Evolutionary conservation across 1,140 invertebrate genomes (phyloP).

Genomic region (Trinorchestia longiramus): DNA sequence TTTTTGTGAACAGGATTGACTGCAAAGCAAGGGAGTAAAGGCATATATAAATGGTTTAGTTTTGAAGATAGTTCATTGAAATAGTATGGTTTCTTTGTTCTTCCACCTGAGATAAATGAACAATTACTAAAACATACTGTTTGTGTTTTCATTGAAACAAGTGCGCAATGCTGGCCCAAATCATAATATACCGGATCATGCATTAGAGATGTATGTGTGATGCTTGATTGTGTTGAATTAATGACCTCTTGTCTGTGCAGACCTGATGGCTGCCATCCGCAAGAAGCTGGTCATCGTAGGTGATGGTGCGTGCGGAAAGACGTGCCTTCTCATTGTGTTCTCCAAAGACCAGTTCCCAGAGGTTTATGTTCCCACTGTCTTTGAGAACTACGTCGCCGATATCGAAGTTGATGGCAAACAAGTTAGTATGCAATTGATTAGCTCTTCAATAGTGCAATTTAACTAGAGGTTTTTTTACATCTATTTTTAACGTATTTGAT

Average conservation of each 20-base stretch:
- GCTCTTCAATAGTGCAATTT: background rate
- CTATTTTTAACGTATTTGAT: too few species aligned
- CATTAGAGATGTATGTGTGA: background rate
- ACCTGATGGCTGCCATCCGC: constrained; percentile 92
- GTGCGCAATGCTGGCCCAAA: too few species aligned
- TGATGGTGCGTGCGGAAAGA: constrained; percentile 99
- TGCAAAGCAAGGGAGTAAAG: too few species aligned
- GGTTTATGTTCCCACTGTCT: constrained; percentile 98
- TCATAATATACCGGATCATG: too few species aligned
- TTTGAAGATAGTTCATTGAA: too few species aligned
- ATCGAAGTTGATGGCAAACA: constrained; percentile 97
- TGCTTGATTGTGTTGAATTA: background rate
- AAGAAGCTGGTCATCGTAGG: constrained; percentile 99
- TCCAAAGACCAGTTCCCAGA: constrained; percentile 99
- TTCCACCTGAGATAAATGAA: too few species aligned
- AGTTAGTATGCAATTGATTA: constrained; percentile 72
- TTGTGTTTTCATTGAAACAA: too few species aligned
- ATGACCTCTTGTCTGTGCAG: background rate
- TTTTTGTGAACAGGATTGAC: too few species aligned
- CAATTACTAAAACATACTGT: too few species aligned
- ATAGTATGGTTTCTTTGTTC: too few species aligned
- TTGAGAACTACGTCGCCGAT: constrained; percentile 98
- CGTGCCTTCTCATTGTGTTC: constrained; percentile 96
- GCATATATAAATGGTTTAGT: too few species aligned
- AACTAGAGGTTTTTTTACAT: too few species aligned